A percentile compares a stretch with the other conserved stretches of the same genome.
Evolutionary conservation across 2,888 invertebrate species (phyloP).

Genomic region (Lymantria monacha): DNA sequence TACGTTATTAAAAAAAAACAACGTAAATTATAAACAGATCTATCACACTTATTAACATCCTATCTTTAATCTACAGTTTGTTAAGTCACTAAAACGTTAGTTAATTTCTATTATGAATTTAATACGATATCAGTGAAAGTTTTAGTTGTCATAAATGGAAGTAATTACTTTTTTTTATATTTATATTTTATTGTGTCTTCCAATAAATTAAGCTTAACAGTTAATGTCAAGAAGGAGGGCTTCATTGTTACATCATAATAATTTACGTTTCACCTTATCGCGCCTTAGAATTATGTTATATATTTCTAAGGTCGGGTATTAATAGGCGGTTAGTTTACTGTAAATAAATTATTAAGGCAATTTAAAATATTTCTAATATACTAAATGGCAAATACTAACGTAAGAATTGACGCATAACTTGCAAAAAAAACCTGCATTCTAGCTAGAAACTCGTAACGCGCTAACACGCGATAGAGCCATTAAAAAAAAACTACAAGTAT

Average conservation of each 20-base stretch:
- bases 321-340: neutral
- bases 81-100: too few relatives aligned
- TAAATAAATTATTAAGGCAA: slow-evolving; percentile 13
- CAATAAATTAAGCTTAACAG: neutral
- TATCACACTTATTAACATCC: too few relatives aligned
- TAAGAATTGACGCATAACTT: slow-evolving; percentile 30
- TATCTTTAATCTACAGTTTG: too few relatives aligned
- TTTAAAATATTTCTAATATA: slow-evolving; percentile 29
- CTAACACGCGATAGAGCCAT: slow-evolving; percentile 34
- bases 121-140: neutral
- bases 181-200: neutral
- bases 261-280: neutral
- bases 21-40: too few relatives aligned
- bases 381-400: slow-evolving; percentile 21
- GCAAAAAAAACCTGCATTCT: slow-evolving; percentile 30
- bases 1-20: too few relatives aligned
- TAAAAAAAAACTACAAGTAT: slow-evolving; percentile 17
- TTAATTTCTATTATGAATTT: neutral
- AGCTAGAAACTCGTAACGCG: slow-evolving; percentile 33
- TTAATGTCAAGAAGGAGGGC: neutral
- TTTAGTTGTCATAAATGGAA: neutral
- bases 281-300: neutral
- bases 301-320: neutral
- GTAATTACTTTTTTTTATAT: neutral
- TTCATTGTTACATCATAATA: neutral